Base-by-base conservation (phyloP, 2,797 vertebrate genomes). In the Vultur gryphus region DNA sequence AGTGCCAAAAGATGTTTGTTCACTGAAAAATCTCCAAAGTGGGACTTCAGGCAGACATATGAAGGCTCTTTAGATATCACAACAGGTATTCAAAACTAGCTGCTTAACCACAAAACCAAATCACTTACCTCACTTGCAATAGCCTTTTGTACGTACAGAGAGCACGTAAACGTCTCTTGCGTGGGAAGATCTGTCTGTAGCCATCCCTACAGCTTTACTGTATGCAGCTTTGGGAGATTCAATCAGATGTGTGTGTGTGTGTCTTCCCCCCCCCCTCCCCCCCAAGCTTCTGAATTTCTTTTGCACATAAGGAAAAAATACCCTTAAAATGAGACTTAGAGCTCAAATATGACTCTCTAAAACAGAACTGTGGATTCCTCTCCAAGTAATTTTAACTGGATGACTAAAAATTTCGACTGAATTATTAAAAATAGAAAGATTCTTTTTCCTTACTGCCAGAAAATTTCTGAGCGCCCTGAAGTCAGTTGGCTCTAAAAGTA, bases 371-470 rank as follows among this genome's bases (percentile, higher is more conserved):
- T 93, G 37, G 48, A 84, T 94, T 89, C 37, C 52, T 84, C 57
- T 90, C 86, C 86, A 82, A 93, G 86, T 83, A 88, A 95, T 95
- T 95, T 95, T 81, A 85, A 87, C 77, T 64, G 44, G 48, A 89
- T 77, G 75, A 79, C 90, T 94, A 95, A 84, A 96, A 89, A 85
- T 90, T 95, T 97, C 75, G 93, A 15, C 33, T 71, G 71, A 93
- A 89, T 93, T 95, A 95, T 92, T 95, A 95, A 95, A 96, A 97
- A 95, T 90, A 97, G 95, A 90, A 93, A 58, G 55, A 93, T n/a
- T 73, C 41, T 95, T 89, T 92, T 96, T 95, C 86, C n/a, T 92
- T 76, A 39, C 64, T 90, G 81, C 73, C 78, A 93, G 92, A 93
- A 93, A 92, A 90, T 65, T 92, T 93, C 81, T 31, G 7, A 93